Base-by-base conservation (phyloP, 92 coral and sea anemone genomes). In the Epizoanthus illoricatus region DNA sequence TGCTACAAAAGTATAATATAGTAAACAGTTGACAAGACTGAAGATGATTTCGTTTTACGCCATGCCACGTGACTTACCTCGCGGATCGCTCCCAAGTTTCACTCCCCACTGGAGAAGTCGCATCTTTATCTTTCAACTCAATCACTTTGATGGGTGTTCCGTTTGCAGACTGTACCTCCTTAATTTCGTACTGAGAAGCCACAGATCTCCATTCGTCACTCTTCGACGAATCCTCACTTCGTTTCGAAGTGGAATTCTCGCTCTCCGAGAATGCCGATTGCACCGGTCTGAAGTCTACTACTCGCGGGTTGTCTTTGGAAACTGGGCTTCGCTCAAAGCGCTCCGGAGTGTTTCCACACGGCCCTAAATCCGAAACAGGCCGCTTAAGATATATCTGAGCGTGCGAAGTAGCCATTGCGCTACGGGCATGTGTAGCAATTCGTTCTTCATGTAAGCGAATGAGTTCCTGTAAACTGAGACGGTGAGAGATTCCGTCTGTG, bases 381-480 rank as follows among this genome's bases (percentile, higher is more conserved):
- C 92, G 92, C 70, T 90, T 93, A 10, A 88, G 84, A 73, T 83
- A 88, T 21, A 90, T 87, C 83, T 90, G 93, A 3, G 86, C 89
- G 33, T 86, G 90, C 11, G 97, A 88, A 5, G 87, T 82, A 69
- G 97, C 86, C 79, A 81, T 85, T 2, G 99, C 99, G 75, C 99
- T 91, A 66, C 86, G 91, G 5, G 99, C 90, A n/a, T 93, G 98
- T 21, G 81, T 88, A 6, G 99, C 99, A 18, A 96, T 96, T 79
- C 88, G 90, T 47, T 93, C 90, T 78, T 96, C 99, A 72, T 96
- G 99, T 28, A 96, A 81, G 68, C 89, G 88, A 19, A 96, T 96
- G 47, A 96, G 92, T 82, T 96, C 96, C 57, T 94, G 98, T 61
- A 95, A 87, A 66, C 97, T 92, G 71, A 95, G 76, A 52, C 95